phyloP scores from a whole-genome alignment of 2,888 invertebrate genomes.

The Hydriomena furcata region DNA sequence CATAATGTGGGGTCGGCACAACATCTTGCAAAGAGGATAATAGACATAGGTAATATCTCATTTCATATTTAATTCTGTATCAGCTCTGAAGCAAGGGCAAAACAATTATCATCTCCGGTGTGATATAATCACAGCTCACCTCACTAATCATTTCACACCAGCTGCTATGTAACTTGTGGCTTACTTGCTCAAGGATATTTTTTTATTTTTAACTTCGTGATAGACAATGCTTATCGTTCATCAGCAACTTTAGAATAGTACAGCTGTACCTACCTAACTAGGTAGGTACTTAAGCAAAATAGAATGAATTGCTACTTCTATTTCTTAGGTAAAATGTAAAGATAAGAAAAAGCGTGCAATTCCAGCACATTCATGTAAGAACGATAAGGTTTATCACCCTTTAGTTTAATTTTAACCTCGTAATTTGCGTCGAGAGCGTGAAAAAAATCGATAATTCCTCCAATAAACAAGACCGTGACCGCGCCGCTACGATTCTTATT shows the following conservation, averaged over 20 bases:
- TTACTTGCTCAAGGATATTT: constrained; percentile 9
- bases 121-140: constrained; percentile 10
- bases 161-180: background rate
- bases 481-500: constrained; percentile 41
- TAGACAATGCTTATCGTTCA: constrained; percentile 3
- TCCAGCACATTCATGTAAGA: constrained; percentile 5
- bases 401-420: constrained; percentile 3
- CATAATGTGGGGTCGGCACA: too few species aligned
- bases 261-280: too few species aligned
- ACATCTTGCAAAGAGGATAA: too few species aligned
- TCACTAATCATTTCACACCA: constrained; percentile 14
- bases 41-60: too few species aligned
- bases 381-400: constrained; percentile 20
- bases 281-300: background rate
- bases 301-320: background rate
- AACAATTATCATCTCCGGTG: constrained; percentile 10
- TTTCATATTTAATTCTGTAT: background rate
- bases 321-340: background rate
- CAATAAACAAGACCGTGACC: constrained; percentile 51
- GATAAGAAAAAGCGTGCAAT: constrained; percentile 12
- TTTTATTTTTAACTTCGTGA: constrained; percentile 1
- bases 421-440: constrained; percentile 52
- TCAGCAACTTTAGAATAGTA: constrained; percentile 1
- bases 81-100: constrained; percentile 12
- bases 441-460: constrained; percentile 73